These are phyloP conservation scores for Seriola dumerili DNA, from an alignment of 2,113 vertebrate genomes.

Conservation along the genomic window DNA sequence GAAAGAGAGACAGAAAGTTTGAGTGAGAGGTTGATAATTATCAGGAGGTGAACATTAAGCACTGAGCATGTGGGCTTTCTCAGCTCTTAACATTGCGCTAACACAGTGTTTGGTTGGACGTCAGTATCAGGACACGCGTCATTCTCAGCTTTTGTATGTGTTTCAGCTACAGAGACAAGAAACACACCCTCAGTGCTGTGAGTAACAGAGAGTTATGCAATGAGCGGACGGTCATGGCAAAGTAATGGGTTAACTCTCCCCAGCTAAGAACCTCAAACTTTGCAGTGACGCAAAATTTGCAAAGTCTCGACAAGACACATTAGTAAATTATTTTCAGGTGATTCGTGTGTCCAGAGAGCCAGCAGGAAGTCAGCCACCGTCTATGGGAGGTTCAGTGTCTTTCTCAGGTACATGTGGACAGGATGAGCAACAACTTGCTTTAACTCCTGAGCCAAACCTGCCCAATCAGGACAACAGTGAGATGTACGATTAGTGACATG, in stretches of 20 bases:
- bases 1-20: slow-evolving; percentile 20
- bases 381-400: not conserved
- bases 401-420: not conserved
- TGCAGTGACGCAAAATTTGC: not conserved
- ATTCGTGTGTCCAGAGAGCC: not conserved
- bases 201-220: slow-evolving; percentile 19
- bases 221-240: not conserved
- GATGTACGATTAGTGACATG: not conserved
- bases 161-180: not conserved
- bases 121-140: slow-evolving; percentile 22
- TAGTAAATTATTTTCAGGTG: not conserved
- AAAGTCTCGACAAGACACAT: not conserved
- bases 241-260: slow-evolving; percentile 8
- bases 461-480: not conserved
- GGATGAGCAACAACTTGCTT: not conserved
- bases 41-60: slow-evolving; percentile 39
- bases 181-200: slow-evolving; percentile 1
- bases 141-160: slow-evolving; percentile 11
- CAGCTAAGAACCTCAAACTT: not conserved
- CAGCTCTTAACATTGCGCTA: slow-evolving; percentile 43
- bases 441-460: not conserved
- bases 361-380: not conserved
- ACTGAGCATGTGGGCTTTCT: slow-evolving; percentile 25
- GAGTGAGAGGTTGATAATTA: slow-evolving; percentile 68
- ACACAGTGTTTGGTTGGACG: slow-evolving; percentile 35